Base-by-base conservation (phyloP, 2,888 invertebrate species). In the Oscheius sp. region DNA sequence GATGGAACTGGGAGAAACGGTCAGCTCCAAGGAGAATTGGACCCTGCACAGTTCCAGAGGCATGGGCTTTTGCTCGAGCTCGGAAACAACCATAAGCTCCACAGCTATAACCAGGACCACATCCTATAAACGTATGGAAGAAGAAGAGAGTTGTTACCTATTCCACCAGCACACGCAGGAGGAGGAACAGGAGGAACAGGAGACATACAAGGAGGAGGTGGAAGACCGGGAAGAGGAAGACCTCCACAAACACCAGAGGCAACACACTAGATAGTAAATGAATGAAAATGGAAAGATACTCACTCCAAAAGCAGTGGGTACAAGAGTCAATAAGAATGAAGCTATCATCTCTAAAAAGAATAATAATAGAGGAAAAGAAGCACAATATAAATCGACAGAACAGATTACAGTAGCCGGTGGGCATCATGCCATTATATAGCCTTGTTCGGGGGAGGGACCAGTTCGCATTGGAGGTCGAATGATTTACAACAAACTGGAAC, bases 211-310 rank as follows among this genome's bases (percentile, higher is more conserved):
- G 76, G 72, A 8, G 74, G 71, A n/a, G 73, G 72, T 8, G 61
- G 47, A 6, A 63, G 49, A 20, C 70, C 69, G 8, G 63, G 67
- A 14, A 67, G 67, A 30, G 59, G 24, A 26, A 30, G 24, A 3
- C 75, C 74, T 14, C 83, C 83, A 64, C 83, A 83, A 20, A 82
- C 75, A 45, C 83, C 83, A n/a, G 78, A 79, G 0, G 81, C 81
- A 12, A 83, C 67, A 63, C 83, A 83, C 83, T 82, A 66, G 57
- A 81, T 64, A 47, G 38, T 26, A 20, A 22, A 24, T 47, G 20
- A 2, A 20, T 24, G 20, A 22, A 44, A 36, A 36, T 36, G 14
- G 14, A 36, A n/a, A n/a, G n/a, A 56, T 17, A 65, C 65, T 65
- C 30, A 65, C 65, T 30, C 41, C 65, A 44, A 30, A 41, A 2